Evolutionary conservation across 1,140 invertebrate species (phyloP).

Genomic region (Habropoda laboriosa): DNA sequence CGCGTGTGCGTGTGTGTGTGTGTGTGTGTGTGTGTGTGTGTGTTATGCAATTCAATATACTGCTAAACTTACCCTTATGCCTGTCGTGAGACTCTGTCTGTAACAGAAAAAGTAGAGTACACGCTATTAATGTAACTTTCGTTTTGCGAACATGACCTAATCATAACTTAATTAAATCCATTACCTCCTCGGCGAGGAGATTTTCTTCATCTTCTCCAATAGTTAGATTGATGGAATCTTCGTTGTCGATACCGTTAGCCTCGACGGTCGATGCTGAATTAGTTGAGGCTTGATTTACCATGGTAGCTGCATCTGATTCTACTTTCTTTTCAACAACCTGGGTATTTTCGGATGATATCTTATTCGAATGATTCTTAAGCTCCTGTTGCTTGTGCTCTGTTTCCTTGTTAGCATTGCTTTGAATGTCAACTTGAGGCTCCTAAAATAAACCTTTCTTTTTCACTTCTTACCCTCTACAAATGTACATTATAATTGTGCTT

Average conservation of each 20-base stretch:
- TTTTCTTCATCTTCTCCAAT: slow-evolving; percentile 91
- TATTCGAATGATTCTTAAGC: slow-evolving; percentile 46
- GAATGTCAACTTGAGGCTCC: slow-evolving; percentile 45
- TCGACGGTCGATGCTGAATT: slow-evolving; percentile 67
- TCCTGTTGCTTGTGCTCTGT: slow-evolving; percentile 61
- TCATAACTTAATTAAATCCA: not conserved
- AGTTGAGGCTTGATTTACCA: slow-evolving; percentile 22
- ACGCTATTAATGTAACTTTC: not conserved
- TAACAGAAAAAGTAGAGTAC: slow-evolving; percentile 57
- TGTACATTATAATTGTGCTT: not conserved
- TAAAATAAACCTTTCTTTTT: slow-evolving; percentile 12
- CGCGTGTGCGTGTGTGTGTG: not conserved
- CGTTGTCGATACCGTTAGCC: slow-evolving; percentile 84
- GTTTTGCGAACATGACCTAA: not conserved
- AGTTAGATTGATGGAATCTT: slow-evolving; percentile 91
- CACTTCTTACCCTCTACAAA: not conserved
- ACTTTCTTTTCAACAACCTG: slow-evolving; percentile 48
- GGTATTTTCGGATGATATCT: slow-evolving; percentile 1
- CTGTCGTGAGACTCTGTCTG: slow-evolving; percentile 76
- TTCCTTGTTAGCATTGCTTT: slow-evolving; percentile 58
- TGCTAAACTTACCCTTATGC: slow-evolving; percentile 77
- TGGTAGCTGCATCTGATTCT: slow-evolving; percentile 62
- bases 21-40: slow-evolving; percentile 2
- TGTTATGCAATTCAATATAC: slow-evolving; percentile 33
- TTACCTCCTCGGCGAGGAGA: slow-evolving; percentile 89